A percentile compares a stretch with the other conserved stretches of the same genome.
phyloP scores from a whole-genome alignment of 2,888 invertebrate species.

The Acrobasis repandana region DNA sequence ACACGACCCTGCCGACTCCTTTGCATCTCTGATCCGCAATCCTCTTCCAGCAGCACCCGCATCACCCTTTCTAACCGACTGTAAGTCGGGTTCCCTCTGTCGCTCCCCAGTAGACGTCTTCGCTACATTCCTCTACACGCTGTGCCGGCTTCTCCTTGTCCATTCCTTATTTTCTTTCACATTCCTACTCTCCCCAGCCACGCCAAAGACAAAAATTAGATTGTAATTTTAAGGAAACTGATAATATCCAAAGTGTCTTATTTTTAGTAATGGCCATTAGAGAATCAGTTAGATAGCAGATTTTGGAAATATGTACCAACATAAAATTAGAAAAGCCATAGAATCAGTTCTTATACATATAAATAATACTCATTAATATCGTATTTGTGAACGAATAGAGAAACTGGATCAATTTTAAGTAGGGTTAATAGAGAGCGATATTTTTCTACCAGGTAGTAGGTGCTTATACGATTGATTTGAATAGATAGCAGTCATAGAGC shows the following conservation, averaged over 20 bases:
- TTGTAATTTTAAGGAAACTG: constrained; percentile 66
- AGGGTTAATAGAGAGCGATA: constrained; percentile 71
- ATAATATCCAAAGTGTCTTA: constrained; percentile 80
- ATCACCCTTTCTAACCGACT: constrained; percentile 65
- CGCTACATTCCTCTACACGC: constrained; percentile 46
- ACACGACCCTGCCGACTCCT: constrained; percentile 83
- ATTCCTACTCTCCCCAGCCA: constrained; percentile 65
- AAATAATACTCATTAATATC: constrained; percentile 52
- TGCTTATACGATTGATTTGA: constrained; percentile 70
- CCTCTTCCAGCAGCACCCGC: constrained; percentile 77
- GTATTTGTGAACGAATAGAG: constrained; percentile 51
- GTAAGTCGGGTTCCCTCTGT: constrained; percentile 8
- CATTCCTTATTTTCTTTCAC: constrained; percentile 67
- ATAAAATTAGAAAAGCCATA: constrained; percentile 66
- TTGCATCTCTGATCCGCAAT: constrained; percentile 80
- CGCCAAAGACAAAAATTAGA: constrained; percentile 51
- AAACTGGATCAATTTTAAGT: constrained; percentile 72
- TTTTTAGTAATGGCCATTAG: constrained; percentile 80
- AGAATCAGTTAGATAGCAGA: constrained; percentile 75
- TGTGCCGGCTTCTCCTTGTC: constrained; percentile 48
- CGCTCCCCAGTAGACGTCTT: constrained; percentile 26
- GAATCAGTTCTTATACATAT: constrained; percentile 55
- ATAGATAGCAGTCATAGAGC: constrained; percentile 69
- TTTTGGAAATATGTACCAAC: constrained; percentile 75
- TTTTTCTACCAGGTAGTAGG: constrained; percentile 76